Evolutionary conservation across 2,797 vertebrate species (phyloP).

Genomic region (Macrochelys suwanniensis): DNA sequence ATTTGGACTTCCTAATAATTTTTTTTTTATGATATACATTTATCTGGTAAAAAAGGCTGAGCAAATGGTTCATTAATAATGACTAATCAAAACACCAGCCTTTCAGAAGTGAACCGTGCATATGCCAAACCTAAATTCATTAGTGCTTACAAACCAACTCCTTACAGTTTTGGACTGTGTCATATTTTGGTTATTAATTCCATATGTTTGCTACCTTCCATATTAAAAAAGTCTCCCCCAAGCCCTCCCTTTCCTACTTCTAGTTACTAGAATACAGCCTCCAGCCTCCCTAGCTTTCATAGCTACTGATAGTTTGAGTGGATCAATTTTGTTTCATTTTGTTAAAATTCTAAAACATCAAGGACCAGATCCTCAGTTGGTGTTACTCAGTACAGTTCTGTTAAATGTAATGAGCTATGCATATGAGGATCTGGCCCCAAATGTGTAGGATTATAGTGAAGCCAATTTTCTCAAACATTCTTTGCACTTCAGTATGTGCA

Average conservation of each 20-base stretch:
- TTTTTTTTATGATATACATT: constrained; percentile 28
- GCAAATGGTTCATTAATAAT: constrained; percentile 27
- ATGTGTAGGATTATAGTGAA: constrained; percentile 29
- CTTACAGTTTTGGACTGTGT: background rate
- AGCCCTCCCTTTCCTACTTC: constrained; percentile 16
- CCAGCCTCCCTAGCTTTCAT: background rate
- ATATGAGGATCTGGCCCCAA: constrained; percentile 34
- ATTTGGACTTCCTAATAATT: background rate
- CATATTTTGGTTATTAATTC: constrained; percentile 37
- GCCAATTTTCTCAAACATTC: constrained; percentile 34
- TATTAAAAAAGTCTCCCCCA: background rate
- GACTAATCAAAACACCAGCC: background rate
- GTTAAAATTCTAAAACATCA: constrained; percentile 16
- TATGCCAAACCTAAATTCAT: constrained; percentile 39
- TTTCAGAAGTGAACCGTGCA: background rate
- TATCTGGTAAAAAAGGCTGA: constrained; percentile 34
- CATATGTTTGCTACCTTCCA: constrained; percentile 19
- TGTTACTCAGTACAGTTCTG: constrained; percentile 45
- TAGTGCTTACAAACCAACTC: constrained; percentile 39
- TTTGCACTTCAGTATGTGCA: constrained; percentile 26
- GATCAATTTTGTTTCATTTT: background rate
- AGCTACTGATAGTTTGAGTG: background rate
- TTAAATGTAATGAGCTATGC: constrained; percentile 54
- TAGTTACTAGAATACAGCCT: background rate
- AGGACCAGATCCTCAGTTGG: constrained; percentile 57